A percentile compares a stretch with the other conserved stretches of the same genome.
Evolutionary conservation across 2,113 vertebrate species (phyloP).

Genomic region (Chlamydotis undulata): DNA sequence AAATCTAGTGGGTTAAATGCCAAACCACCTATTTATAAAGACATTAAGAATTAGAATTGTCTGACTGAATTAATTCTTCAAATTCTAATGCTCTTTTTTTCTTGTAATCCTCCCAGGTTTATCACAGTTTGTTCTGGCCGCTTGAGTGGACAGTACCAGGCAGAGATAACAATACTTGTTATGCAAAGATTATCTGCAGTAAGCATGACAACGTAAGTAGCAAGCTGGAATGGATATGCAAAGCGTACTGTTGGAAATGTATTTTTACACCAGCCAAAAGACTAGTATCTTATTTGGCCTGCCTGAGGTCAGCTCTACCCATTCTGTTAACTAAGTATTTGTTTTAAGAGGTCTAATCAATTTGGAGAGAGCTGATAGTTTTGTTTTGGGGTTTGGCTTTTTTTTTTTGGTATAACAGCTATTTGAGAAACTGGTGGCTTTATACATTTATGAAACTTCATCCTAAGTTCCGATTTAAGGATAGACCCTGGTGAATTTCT

Average conservation of each 20-base stretch:
- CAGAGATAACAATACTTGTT: slow-evolving; percentile 91
- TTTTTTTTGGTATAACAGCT: neutral
- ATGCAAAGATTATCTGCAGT: slow-evolving; percentile 91
- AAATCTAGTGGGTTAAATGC: neutral
- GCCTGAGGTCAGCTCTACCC: neutral
- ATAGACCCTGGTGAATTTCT: no score
- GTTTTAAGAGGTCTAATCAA: neutral
- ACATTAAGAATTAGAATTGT: neutral
- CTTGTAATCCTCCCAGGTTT: slow-evolving; percentile 77
- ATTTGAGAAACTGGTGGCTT: neutral
- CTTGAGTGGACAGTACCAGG: slow-evolving; percentile 90
- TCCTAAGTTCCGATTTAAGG: neutral
- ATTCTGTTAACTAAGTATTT: neutral
- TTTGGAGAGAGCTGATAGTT: neutral
- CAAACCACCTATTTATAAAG: neutral
- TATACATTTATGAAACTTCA: neutral
- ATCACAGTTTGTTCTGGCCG: slow-evolving; percentile 93
- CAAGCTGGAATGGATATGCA: neutral
- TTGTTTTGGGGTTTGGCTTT: neutral
- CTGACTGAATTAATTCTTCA: neutral
- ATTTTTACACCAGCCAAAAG: neutral
- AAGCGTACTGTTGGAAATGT: neutral
- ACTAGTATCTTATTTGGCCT: neutral
- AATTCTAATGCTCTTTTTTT: neutral
- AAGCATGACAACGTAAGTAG: slow-evolving; percentile 86